Evolutionary conservation across 2,888 invertebrate species (phyloP).

Genomic region (Hedya salicella): DNA sequence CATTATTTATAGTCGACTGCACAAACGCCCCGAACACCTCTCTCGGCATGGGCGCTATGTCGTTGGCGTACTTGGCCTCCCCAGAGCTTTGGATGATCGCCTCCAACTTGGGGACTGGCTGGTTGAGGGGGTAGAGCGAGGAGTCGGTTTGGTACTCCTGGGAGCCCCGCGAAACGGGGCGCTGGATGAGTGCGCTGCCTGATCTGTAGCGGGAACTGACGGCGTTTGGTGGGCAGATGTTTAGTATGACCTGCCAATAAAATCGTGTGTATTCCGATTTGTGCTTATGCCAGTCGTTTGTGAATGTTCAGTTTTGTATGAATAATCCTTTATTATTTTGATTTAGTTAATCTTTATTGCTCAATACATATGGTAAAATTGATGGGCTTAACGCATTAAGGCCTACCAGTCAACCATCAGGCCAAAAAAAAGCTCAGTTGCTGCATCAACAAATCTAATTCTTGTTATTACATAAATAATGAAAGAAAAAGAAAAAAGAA

Average conservation of each 20-base stretch:
- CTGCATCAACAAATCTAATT: too few species aligned
- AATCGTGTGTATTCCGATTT: background rate
- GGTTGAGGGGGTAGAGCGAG: slow-evolving; percentile 87
- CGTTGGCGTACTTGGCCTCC: slow-evolving; percentile 88
- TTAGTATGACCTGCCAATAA: slow-evolving; percentile 82
- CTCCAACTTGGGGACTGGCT: slow-evolving; percentile 89
- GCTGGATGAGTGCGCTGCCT: slow-evolving; percentile 79
- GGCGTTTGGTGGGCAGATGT: slow-evolving; percentile 74
- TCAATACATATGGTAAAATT: too few species aligned
- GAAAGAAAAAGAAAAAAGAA: too few species aligned
- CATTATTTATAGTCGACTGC: slow-evolving; percentile 82
- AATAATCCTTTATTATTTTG: too few species aligned
- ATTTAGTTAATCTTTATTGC: too few species aligned
- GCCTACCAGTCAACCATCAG: too few species aligned
- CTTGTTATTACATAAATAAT: too few species aligned
- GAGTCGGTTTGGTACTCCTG: slow-evolving; percentile 86
- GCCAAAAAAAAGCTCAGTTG: too few species aligned
- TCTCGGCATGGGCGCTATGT: slow-evolving; percentile 83
- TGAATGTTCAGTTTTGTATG: too few species aligned
- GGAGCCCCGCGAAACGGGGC: slow-evolving; percentile 86
- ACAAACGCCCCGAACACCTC: slow-evolving; percentile 90
- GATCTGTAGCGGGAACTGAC: slow-evolving; percentile 71
- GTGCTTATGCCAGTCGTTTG: too few species aligned
- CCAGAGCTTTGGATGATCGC: slow-evolving; percentile 85
- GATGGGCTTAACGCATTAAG: too few species aligned